phyloP scores from a whole-genome alignment of 2,113 vertebrate genomes.

The Greenwoodochromis staneri region DNA sequence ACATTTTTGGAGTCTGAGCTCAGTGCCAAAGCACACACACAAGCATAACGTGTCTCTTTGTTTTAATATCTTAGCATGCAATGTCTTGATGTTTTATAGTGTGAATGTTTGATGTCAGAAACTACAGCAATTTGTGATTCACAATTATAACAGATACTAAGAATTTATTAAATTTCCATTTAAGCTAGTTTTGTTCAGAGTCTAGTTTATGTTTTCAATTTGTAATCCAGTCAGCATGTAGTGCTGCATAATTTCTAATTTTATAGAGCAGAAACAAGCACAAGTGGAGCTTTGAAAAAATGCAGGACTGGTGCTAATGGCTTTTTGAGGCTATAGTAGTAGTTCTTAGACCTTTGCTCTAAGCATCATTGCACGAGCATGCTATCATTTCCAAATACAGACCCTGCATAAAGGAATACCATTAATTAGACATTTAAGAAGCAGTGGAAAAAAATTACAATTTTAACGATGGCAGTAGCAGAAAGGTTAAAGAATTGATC shows the following conservation, averaged over 20 bases:
- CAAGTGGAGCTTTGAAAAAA: background rate
- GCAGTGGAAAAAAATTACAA: background rate
- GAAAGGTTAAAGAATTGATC: background rate
- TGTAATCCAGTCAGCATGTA: background rate
- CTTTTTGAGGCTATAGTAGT: background rate
- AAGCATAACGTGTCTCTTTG: slow-evolving; percentile 8
- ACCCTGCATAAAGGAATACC: background rate
- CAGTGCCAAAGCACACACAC: background rate
- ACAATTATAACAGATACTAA: background rate
- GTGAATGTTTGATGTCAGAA: background rate
- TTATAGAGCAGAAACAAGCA: background rate
- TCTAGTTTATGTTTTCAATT: background rate
- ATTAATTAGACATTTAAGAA: background rate
- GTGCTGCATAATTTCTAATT: background rate
- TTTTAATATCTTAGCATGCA: background rate
- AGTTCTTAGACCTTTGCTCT: background rate
- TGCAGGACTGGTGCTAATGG: rapidly evolving
- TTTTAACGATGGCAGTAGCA: background rate
- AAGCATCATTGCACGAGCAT: background rate
- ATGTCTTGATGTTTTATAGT: background rate
- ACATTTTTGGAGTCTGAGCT: slow-evolving; percentile 47
- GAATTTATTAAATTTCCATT: background rate
- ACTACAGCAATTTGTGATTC: background rate
- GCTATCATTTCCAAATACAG: background rate
- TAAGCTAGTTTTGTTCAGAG: background rate